Evolutionary conservation across 2,113 vertebrate genomes (phyloP), one percentile per base, ranked within the genome.

Genomic region (Hipposideros armiger): DNA sequence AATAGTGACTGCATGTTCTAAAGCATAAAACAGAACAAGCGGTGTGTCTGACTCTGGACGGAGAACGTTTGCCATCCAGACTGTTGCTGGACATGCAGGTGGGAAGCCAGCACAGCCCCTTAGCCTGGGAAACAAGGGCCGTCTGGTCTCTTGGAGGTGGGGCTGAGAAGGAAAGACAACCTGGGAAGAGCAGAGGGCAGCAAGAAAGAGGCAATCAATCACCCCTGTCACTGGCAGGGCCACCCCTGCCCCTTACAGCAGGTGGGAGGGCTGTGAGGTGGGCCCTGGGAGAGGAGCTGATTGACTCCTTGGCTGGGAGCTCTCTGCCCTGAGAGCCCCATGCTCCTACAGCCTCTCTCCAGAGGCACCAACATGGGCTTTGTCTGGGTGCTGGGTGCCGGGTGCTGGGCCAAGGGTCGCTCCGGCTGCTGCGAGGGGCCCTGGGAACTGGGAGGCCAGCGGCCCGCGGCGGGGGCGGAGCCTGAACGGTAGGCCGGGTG

Each of bases 401-500:
- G n/a, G 52, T 4, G 60, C 60, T 24, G 20, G 67, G 22, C 47
- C 15, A 13, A 47, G 76, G 84, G 93, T 62, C 80, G 17, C 16
- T 28, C 1, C 1, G 32, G 67, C 22, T 11, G 17, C 36, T 50
- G 47, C 45, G 0, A 40, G 3, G 50, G 42, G 4, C 24, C 40
- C 89, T 88, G 87, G 76, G 87, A 82, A 81, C 83, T 2, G 10
- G 3, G 78, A 15, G 1, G 58, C 40, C 2, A 0, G 30, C 3
- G 0, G 47, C 58, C 47, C 0, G n/a, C 2, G 45, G 83, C 50
- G 28, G 94, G 76, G 96, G 84, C 28, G 90, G 83, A 54, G 70
- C 93, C 76, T 24, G 56, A 30, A 42, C 45, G 0, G 19, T 6
- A 3, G 52, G 90, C 50, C 11, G 10, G 67, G 95, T 97, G 97